Percentiles rank a stretch among this genome's conserved stretches.
These are phyloP conservation scores for Heterotilapia buettikoferi DNA, from an alignment of 2,113 vertebrate species.

Conservation along the genomic window DNA sequence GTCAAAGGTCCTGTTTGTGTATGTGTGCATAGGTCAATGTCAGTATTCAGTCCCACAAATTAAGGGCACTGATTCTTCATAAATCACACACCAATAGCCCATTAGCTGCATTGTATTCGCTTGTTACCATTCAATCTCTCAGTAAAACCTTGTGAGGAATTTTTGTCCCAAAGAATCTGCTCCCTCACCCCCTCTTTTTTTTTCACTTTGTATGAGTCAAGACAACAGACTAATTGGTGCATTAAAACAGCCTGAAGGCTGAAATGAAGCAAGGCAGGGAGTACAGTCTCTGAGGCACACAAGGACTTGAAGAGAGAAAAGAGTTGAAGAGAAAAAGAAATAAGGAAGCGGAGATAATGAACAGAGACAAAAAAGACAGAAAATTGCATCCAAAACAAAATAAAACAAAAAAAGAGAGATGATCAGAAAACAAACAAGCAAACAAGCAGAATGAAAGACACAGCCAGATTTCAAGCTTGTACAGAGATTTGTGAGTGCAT, in stretches of 20 bases:
- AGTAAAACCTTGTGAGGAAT: not conserved
- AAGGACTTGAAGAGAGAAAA: slow-evolving; percentile 6
- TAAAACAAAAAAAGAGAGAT: not conserved
- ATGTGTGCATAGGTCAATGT: not conserved
- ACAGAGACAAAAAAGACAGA: not conserved
- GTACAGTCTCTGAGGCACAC: slow-evolving; percentile 10
- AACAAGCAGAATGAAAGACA: not conserved
- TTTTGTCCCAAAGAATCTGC: not conserved
- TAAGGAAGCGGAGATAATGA: not conserved
- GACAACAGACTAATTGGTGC: slow-evolving; percentile 47
- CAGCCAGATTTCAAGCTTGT: not conserved
- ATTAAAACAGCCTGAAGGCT: slow-evolving; percentile 39
- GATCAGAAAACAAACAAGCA: not conserved
- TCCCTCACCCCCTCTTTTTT: not conserved
- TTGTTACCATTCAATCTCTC: not conserved
- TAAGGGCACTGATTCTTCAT: not conserved
- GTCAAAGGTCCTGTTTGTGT: slow-evolving; percentile 20
- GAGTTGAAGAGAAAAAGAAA: not conserved
- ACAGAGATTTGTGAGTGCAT: not conserved
- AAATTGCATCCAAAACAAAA: not conserved
- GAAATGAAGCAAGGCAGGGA: slow-evolving; percentile 18
- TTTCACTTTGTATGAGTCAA: slow-evolving; percentile 24
- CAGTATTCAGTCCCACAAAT: not conserved
- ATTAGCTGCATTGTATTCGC: not conserved
- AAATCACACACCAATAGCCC: not conserved